Evolutionary conservation across 2,888 invertebrate species (phyloP).

Genomic region (Reticulitermes lucifugus): DNA sequence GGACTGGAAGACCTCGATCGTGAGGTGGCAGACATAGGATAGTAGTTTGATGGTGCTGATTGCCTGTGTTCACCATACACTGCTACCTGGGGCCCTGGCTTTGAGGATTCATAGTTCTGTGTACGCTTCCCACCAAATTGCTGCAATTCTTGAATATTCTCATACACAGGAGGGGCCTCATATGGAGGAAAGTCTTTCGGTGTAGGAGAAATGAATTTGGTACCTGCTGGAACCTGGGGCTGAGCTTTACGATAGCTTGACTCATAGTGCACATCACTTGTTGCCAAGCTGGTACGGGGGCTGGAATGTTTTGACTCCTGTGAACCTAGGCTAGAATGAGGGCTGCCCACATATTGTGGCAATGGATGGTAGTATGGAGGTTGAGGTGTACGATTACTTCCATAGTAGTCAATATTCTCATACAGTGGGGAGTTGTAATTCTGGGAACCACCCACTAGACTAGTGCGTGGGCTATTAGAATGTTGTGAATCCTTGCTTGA

Average conservation of each 20-base stretch:
- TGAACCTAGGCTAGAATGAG: constrained; percentile 64
- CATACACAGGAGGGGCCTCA: constrained; percentile 71
- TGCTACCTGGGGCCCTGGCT: constrained; percentile 64
- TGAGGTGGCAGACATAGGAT: constrained; percentile 3
- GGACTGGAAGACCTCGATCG: constrained; percentile 42
- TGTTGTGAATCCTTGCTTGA: constrained; percentile 67
- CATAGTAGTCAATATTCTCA: constrained; percentile 86
- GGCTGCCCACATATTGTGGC: constrained; percentile 57
- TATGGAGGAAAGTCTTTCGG: constrained; percentile 62
- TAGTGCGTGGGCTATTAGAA: constrained; percentile 64
- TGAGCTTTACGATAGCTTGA: constrained; percentile 80
- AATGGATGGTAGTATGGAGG: constrained; percentile 74
- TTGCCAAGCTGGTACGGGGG: constrained; percentile 62
- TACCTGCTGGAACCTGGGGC: constrained; percentile 80
- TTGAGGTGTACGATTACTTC: constrained; percentile 65
- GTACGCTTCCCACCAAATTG: constrained; percentile 17
- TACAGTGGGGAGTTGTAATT: constrained; percentile 72
- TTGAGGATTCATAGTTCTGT: constrained; percentile 62
- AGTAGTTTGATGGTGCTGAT: constrained; percentile 22
- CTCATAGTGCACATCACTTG: constrained; percentile 66
- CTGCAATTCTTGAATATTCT: constrained; percentile 71
- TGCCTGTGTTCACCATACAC: constrained; percentile 56
- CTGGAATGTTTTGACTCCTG: constrained; percentile 66
- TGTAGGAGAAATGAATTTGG: constrained; percentile 54
- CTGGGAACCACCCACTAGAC: constrained; percentile 59